A percentile compares a stretch with the other conserved stretches of the same genome.
Conservation (phyloP, 2,888 invertebrate genomes). For the Lycophotia porphyrea region DNA sequence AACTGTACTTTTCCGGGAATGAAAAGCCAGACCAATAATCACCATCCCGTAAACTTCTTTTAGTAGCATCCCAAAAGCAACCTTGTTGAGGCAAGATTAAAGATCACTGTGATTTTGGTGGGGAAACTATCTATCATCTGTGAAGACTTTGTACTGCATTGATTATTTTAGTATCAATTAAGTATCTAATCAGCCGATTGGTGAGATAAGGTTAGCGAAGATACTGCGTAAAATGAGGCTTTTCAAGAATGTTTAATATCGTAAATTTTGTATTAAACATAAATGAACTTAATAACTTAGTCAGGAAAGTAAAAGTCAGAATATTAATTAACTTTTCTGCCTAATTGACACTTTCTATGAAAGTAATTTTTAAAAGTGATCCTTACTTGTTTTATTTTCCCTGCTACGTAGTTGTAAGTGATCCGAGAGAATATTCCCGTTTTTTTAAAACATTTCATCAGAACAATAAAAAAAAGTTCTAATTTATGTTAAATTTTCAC, state of each 20-base stretch:
- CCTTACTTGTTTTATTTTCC: neutral
- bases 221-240: neutral
- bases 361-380: neutral
- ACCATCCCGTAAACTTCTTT: neutral
- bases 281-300: conserved; percentile 4
- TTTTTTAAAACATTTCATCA: neutral
- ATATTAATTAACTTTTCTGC: neutral
- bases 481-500: neutral
- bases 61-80: neutral
- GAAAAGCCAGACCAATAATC: neutral
- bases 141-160: neutral
- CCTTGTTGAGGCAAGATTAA: neutral
- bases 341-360: conserved; percentile 6
- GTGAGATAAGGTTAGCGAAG: neutral
- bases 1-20: neutral
- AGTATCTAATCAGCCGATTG: neutral
- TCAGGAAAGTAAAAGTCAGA: neutral
- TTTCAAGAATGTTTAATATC: neutral
- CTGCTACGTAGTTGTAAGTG: neutral
- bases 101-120: neutral
- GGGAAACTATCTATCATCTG: too few relatives aligned
- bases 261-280: conserved; percentile 1
- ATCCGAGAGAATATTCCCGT: neutral
- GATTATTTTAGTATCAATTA: neutral
- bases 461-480: neutral